These are phyloP conservation scores for Gadus chalcogrammus DNA, from an alignment of 2,113 vertebrate genomes.

Conservation along the genomic window DNA sequence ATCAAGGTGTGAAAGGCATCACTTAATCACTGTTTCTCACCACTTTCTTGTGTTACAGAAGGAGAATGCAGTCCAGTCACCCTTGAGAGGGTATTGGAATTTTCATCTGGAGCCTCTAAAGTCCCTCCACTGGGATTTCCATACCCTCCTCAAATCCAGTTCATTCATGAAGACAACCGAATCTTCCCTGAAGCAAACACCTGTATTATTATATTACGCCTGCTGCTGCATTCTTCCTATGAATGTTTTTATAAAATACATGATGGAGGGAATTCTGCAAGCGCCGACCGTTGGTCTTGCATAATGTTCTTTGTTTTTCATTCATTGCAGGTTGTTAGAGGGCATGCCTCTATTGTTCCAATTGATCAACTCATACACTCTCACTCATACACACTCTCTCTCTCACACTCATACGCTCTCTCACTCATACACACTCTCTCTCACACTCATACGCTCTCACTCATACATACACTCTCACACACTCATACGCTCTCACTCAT, in stretches of 20 bases:
- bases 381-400: no score
- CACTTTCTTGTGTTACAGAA: constrained; percentile 21
- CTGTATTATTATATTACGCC: constrained; percentile 7
- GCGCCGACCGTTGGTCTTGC: no score
- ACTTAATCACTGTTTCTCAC: not conserved
- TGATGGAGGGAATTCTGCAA: no score
- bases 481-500: no score
- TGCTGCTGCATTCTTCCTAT: constrained; percentile 1
- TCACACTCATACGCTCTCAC: no score
- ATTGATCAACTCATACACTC: no score
- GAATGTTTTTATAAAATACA: constrained; percentile 9
- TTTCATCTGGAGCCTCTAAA: constrained; percentile 18
- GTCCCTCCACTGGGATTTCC: constrained; percentile 22
- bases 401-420: no score
- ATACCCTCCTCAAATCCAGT: constrained; percentile 17
- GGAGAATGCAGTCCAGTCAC: constrained; percentile 7
- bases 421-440: no score
- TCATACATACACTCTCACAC: no score
- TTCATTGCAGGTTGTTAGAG: no score
- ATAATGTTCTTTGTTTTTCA: no score
- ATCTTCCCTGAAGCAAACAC: constrained; percentile 30
- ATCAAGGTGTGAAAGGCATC: not conserved
- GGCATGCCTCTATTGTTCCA: no score
- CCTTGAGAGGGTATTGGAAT: constrained; percentile 22
- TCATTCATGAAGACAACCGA: constrained; percentile 21